Base-by-base conservation (phyloP, 2,797 vertebrate species). In the Pangasius mekongensis region DNA sequence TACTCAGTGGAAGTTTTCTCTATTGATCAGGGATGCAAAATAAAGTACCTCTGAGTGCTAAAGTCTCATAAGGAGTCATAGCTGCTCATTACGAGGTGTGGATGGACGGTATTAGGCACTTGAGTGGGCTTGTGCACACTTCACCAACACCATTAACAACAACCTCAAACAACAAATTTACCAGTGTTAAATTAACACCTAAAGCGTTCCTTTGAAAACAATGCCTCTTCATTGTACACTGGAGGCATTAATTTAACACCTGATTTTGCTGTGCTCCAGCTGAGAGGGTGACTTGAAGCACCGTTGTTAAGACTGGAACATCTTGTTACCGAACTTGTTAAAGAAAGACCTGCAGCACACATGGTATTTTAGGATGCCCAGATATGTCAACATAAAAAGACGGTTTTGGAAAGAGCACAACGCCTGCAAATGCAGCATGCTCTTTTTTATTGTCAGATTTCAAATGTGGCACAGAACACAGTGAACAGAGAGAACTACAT, bases 21-120 rank as follows among this genome's bases (percentile, higher is more conserved):
- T 88, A 90, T 90, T 90, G 89, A 91, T 86, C 83, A 60, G 30
- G 43, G 76, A 90, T 88, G 86, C 86, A 90, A 89, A 90, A 81
- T 86, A 91, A 84, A 86, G 83, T 89, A 62, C 86, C 66, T 85
- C 52, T 85, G 62, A 47, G 52, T 73, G 66, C 52, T 39, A n/a
- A 64, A 87, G 30, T 13, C 58, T 58, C 24, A 58, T 54, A 78
- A 64, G 82, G 74, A 49, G 71, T 27, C 47, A 36, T 47, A 33
- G 54, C 56, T 69, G 39, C 84, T 89, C 77, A 89, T 91, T 90
- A 89, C 54, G 52, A 76, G 64, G 81, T 30, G 77, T 66, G 78
- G 22, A 66, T 74, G 74, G 5, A 60, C 76, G 71, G 78, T 16
- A 88, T 89, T 66, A 86, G 11, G 64, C 64, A 87, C 73, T 85